Evolutionary conservation across 2,797 vertebrate species (phyloP), one percentile per base, ranked within the genome.

Genomic region (Sebastes baramenuke): DNA sequence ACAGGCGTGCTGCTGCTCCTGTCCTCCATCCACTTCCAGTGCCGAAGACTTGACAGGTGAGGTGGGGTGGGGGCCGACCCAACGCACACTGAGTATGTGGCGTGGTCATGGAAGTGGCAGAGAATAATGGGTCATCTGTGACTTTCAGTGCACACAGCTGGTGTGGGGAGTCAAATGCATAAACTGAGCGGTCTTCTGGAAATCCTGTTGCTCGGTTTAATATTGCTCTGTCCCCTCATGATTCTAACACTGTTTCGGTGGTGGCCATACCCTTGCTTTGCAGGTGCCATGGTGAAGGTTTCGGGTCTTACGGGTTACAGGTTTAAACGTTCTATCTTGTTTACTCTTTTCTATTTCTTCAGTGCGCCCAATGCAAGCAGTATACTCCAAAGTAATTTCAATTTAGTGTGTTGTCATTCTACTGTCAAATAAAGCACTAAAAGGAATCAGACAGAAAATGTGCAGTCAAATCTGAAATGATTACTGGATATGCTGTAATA

Each of bases 11-110:
- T 99, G 85, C 94, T 99, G 87, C 97, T 99, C 76, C 96, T 99
- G 61, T 99, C 99, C 9, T 99, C 99, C 85, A 99, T 99, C 93
- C 99, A 99, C 94, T 99, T 99, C 96, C 99, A 99, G 92, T 99
- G 99, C 94, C 97, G 99, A 95, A 97, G 99, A 87, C 96, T 99
- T 75, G 99, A 99, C 97, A 99, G 99, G 98, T 99, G 92, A 95
- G 95, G 87, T 82, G 79, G 74, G 81, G 36, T 18, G 73, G 32
- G 20, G 70, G 25, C 36, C 46, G 72, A 55, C 46, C 74, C 32
- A 11, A 22, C 4, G 67, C 71, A 77, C 73, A 77, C 74, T 78
- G 67, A 76, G n/a, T 49, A 68, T 75, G 72, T 79, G 81, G 58
- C 42, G 58, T 55, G 72, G 83, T 58, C 49, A 58, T 55, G 75